Percentiles rank a stretch among this genome's conserved stretches.
Conservation (phyloP, 2,888 invertebrate genomes). For the Brenthis daphne region DNA sequence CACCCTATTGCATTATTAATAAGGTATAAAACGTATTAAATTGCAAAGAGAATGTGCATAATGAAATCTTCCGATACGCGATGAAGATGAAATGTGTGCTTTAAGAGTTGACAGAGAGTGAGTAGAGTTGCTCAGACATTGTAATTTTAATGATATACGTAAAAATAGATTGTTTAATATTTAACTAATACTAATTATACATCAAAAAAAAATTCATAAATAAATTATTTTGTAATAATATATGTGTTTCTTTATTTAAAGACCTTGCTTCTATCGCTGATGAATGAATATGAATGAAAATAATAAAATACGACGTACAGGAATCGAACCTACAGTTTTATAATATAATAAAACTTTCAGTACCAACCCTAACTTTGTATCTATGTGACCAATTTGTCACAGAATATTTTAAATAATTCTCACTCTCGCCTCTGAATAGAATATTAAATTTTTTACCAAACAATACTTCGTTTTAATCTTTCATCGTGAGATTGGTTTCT, state of each 20-base stretch:
- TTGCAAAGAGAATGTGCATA: neutral
- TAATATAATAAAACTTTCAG: no score
- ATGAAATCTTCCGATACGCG: neutral
- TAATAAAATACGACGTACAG: no score
- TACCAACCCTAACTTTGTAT: neutral
- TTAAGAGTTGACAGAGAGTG: neutral
- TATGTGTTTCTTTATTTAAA: no score
- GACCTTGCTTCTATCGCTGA: no score
- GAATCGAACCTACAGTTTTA: no score
- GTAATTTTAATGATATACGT: no score
- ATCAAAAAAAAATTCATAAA: no score
- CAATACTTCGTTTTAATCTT: constrained; percentile 1
- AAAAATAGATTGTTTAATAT: no score
- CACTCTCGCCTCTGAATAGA: neutral
- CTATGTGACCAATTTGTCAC: neutral
- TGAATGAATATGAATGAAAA: no score
- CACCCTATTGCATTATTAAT: neutral
- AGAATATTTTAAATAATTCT: neutral
- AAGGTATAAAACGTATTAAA: constrained; percentile 8
- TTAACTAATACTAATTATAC: no score
- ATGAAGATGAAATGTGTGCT: neutral
- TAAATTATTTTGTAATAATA: no score
- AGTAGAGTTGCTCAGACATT: no score
- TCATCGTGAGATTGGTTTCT: constrained; percentile 2
- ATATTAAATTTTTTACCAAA: neutral